Evolutionary conservation across 92 coral and sea anemone genomes (phyloP).

Genomic region (Epizoanthus stellaris): DNA sequence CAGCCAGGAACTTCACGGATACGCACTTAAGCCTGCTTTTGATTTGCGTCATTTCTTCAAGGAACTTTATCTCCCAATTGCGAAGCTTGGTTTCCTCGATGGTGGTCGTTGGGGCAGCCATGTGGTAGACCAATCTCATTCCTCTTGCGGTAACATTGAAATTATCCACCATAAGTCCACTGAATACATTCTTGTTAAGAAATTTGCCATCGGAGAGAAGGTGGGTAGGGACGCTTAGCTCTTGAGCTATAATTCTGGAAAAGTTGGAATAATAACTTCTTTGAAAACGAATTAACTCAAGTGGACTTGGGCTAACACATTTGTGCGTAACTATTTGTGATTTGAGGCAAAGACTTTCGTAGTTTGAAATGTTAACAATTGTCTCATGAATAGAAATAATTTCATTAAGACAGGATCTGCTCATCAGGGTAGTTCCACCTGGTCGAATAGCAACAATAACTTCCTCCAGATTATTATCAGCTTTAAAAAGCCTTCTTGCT

Average conservation of each 20-base stretch:
- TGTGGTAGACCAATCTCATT: background rate
- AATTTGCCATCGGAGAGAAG: too few relatives aligned
- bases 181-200: background rate
- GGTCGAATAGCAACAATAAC: background rate
- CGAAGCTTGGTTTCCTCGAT: background rate
- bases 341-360: background rate
- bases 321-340: background rate
- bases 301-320: background rate
- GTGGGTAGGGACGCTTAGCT: background rate
- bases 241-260: background rate
- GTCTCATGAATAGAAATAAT: background rate
- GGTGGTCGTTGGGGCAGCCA: background rate
- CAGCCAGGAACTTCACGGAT: background rate
- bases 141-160: background rate
- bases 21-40: background rate
- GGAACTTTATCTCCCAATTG: constrained; percentile 3
- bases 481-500: background rate
- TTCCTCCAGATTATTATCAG: background rate
- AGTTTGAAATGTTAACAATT: background rate
- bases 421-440: background rate
- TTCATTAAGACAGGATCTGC: constrained; percentile 1
- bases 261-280: background rate
- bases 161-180: background rate
- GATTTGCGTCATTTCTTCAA: background rate
- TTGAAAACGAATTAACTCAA: background rate